A percentile compares a stretch with the other conserved stretches of the same genome.
Conservation (phyloP, 1,140 invertebrate species). For the Solenopsis fugax region DNA sequence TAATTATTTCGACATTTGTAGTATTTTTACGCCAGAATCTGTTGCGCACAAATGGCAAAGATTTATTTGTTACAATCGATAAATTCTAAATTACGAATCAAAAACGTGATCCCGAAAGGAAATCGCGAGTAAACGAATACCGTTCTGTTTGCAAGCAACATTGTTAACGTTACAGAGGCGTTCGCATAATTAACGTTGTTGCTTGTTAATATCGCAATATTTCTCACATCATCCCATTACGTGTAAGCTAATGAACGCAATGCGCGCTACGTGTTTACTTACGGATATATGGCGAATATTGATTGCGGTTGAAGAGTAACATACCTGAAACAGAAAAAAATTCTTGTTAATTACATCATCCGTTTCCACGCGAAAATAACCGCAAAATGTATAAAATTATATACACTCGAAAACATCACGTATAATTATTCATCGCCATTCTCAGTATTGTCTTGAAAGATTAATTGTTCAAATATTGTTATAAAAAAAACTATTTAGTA, state of each 20-base stretch:
- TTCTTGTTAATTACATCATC: conserved; percentile 33
- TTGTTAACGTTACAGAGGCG: background rate
- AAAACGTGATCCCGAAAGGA: background rate
- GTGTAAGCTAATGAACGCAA: conserved; percentile 27
- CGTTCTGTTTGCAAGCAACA: background rate
- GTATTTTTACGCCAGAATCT: background rate
- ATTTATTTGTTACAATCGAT: background rate
- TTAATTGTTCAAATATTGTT: background rate
- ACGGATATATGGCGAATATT: conserved; percentile 11
- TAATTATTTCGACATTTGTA: background rate
- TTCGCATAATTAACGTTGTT: conserved; percentile 45
- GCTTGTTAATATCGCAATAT: conserved; percentile 52
- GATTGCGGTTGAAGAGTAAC: conserved; percentile 35
- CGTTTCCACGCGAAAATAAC: conserved; percentile 2
- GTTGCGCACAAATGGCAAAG: background rate
- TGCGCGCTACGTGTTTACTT: conserved; percentile 32
- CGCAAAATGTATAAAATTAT: conserved; percentile 13
- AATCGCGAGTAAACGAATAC: conserved; percentile 1
- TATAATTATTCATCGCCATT: background rate
- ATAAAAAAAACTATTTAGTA: too few relatives aligned
- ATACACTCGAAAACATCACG: background rate
- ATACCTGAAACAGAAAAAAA: conserved; percentile 49
- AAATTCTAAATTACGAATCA: conserved; percentile 10
- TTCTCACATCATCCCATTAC: conserved; percentile 35
- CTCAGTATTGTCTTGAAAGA: background rate